Conservation (phyloP, 2,797 vertebrate species). For the Ceryle rudis region DNA sequence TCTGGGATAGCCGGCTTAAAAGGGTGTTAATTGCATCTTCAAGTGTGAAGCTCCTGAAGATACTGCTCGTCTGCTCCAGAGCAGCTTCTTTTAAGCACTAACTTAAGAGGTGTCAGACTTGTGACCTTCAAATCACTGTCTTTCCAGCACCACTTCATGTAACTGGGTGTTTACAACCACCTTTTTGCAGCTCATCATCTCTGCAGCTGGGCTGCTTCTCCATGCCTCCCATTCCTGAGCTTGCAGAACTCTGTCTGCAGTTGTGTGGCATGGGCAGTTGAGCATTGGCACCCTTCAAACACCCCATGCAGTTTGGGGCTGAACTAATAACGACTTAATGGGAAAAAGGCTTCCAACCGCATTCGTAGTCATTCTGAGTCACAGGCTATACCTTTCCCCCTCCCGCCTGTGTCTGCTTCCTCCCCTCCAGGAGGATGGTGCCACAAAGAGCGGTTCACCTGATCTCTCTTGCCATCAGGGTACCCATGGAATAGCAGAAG, state of each 20-base stretch:
- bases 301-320: not conserved
- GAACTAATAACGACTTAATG: not conserved
- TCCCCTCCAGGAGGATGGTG: not conserved
- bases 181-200: not conserved
- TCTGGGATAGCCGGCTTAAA: not conserved
- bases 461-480: not conserved
- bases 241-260: not conserved
- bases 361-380: constrained; percentile 3
- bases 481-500: not conserved
- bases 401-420: not conserved
- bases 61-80: not conserved
- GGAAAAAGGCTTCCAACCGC: not conserved
- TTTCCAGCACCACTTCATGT: not conserved
- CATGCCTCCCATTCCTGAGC: not conserved
- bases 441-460: rapidly evolving
- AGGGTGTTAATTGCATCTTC: not conserved
- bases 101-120: constrained; percentile 16
- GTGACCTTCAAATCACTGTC: not conserved
- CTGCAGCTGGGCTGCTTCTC: not conserved
- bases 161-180: not conserved
- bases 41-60: not conserved
- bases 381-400: not conserved
- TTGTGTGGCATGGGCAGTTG: not conserved
- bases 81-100: not conserved
- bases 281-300: not conserved